Conservation (phyloP, 92 coral and sea anemone species). For the Palythoa caribaeorum region DNA sequence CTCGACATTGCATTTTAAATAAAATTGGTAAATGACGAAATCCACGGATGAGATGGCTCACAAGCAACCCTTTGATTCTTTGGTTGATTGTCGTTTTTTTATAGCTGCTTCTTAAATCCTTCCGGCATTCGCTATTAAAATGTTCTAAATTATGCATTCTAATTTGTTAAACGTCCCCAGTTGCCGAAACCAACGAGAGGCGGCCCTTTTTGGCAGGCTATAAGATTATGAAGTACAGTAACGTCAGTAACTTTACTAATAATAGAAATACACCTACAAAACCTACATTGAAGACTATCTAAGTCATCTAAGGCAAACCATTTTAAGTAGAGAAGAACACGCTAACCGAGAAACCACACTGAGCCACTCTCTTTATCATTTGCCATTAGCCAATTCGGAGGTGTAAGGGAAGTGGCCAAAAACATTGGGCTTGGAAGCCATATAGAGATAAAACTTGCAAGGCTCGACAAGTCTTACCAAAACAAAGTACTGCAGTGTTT, state of each 20-base stretch:
- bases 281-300: constrained; percentile 1
- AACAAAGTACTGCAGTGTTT: constrained; percentile 58
- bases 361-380: constrained; percentile 34
- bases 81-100: too few relatives aligned
- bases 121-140: constrained; percentile 12
- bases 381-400: constrained; percentile 41
- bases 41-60: too few relatives aligned
- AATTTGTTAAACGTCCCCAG: constrained; percentile 38
- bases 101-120: constrained; percentile 28
- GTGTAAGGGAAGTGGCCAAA: constrained; percentile 15
- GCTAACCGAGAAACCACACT: constrained; percentile 43
- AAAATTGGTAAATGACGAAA: too few relatives aligned
- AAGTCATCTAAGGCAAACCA: constrained; percentile 51
- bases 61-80: too few relatives aligned
- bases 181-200: constrained; percentile 4
- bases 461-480: constrained; percentile 42
- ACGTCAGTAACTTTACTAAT: constrained; percentile 41
- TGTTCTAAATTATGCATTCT: constrained; percentile 32
- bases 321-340: constrained; percentile 43
- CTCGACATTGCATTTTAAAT: too few relatives aligned
- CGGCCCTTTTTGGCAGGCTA: constrained; percentile 45
- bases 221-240: constrained; percentile 41
- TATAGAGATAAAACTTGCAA: constrained; percentile 50
- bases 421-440: neutral
- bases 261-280: constrained; percentile 48